Evolutionary conservation across 2,797 vertebrate species (phyloP), one percentile per base, ranked within the genome.

Genomic region (Cyprinella venusta): DNA sequence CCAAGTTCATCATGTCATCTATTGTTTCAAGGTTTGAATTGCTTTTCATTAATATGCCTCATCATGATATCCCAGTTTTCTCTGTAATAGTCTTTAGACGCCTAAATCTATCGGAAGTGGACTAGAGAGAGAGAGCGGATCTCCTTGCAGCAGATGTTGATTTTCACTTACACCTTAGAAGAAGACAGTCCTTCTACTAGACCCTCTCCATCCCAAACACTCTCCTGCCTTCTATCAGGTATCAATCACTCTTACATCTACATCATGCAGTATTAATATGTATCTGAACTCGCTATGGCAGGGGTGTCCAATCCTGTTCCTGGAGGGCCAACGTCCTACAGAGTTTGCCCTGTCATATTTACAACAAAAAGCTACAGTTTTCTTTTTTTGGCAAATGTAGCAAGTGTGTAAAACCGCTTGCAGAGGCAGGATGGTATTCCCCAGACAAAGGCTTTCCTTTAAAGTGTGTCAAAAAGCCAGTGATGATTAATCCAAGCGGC

Each of bases 401-500:
- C 48, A 67, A 38, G 76, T 45, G 56, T 26, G 79, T 50, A 38
- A 59, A 45, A 68, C 69, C 61, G 77, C 33, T 83, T 72, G 63
- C 38, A 33, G 18, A 69, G 70, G 42, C 38, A 76, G 40, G 24
- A 80, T 59, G 65, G 36, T 69, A 24, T 52, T 50, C 76, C 70
- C 72, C 68, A 54, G 52, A 81, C 77, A 81, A 84, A 84, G 79
- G 10, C 63, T 79, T 80, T 86, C 71, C 85, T 74, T 48, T 52
- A 50, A 75, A 84, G 80, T 76, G 65, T 65, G 71, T 84, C 82
- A 36, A 63, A 80, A 80, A 83, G 65, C 76, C 76, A 76, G 52
- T 18, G 85, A 78, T 87, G 90, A 88, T 87, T 85, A 88, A 88
- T 88, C 86, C 81, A 79, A 93, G 89, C 83, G 82, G 88, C 87